These are phyloP conservation scores for Crambe crambe DNA, from an alignment of 37 sponge, comb jelly and placozoan species.

Conservation along the genomic window DNA sequence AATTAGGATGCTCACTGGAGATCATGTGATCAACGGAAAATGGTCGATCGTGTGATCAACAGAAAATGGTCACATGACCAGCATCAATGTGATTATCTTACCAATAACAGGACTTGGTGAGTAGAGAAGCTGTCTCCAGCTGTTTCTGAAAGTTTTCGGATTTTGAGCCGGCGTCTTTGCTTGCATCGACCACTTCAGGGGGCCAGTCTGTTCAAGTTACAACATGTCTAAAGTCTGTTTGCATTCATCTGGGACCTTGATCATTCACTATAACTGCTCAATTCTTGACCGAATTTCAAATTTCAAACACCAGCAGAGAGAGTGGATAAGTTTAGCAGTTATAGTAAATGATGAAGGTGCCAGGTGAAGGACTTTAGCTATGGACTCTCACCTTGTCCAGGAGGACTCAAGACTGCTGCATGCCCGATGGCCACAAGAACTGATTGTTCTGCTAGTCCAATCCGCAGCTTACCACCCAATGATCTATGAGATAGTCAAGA, in stretches of 20 bases:
- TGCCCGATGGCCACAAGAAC: constrained; percentile 90
- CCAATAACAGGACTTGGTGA: constrained; percentile 84
- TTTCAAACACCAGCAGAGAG: too few species aligned
- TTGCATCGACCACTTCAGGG: constrained; percentile 56
- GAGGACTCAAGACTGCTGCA: constrained; percentile 89
- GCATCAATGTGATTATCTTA: too few species aligned
- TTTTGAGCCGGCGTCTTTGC: constrained; percentile 38
- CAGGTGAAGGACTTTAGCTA: background rate
- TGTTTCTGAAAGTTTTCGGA: constrained; percentile 79
- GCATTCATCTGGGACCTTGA: too few species aligned
- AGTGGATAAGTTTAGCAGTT: too few species aligned
- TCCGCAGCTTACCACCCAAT: constrained; percentile 93
- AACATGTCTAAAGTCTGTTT: too few species aligned
- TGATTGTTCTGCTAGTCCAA: constrained; percentile 97
- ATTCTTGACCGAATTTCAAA: too few species aligned
- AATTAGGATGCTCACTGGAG: constrained; percentile 92
- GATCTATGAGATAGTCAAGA: constrained; percentile 59
- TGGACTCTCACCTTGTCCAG: constrained; percentile 68
- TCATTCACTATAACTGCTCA: too few species aligned
- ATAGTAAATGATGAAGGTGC: background rate
- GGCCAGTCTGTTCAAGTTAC: constrained; percentile 59
- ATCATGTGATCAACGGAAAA: background rate
- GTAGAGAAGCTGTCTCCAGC: constrained; percentile 69
- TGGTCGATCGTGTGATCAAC: background rate
- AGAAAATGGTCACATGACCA: too few species aligned